phyloP scores from a whole-genome alignment of 2,888 invertebrate genomes.

The Achlya flavicornis region DNA sequence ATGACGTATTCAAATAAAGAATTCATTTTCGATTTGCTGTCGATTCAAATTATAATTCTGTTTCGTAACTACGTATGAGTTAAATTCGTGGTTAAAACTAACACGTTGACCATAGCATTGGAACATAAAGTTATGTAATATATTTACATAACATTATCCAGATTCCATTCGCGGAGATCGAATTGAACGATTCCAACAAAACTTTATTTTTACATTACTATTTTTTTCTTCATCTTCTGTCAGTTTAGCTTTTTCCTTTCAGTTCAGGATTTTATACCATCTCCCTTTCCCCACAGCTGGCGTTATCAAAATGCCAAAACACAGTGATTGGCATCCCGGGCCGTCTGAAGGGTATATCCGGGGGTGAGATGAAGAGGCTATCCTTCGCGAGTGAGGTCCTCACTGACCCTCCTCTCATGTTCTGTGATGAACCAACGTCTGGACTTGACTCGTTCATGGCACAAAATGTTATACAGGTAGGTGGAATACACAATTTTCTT shows the following conservation, averaged over 20 bases:
- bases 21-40: too few relatives aligned
- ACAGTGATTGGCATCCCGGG: slow-evolving; percentile 96
- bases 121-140: too few relatives aligned
- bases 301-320: slow-evolving; percentile 94
- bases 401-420: slow-evolving; percentile 96
- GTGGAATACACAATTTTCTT: too few relatives aligned
- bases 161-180: too few relatives aligned
- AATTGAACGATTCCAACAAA: too few relatives aligned
- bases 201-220: too few relatives aligned
- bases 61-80: background rate
- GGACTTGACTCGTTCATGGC: slow-evolving; percentile 99
- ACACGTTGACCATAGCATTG: background rate
- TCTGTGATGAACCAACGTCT: slow-evolving; percentile 99
- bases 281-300: slow-evolving; percentile 81
- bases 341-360: slow-evolving; percentile 95
- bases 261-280: too few relatives aligned
- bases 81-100: background rate
- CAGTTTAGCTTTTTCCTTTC: too few relatives aligned
- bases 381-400: slow-evolving; percentile 98
- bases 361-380: slow-evolving; percentile 97
- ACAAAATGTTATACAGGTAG: slow-evolving; percentile 93
- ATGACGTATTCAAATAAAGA: background rate
- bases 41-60: background rate
- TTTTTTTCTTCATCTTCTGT: too few relatives aligned
- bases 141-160: too few relatives aligned